A percentile compares a stretch with the other conserved stretches of the same genome.
Evolutionary conservation across 2,888 invertebrate species (phyloP).

Genomic region (Hirtodrosophila trivittata): DNA sequence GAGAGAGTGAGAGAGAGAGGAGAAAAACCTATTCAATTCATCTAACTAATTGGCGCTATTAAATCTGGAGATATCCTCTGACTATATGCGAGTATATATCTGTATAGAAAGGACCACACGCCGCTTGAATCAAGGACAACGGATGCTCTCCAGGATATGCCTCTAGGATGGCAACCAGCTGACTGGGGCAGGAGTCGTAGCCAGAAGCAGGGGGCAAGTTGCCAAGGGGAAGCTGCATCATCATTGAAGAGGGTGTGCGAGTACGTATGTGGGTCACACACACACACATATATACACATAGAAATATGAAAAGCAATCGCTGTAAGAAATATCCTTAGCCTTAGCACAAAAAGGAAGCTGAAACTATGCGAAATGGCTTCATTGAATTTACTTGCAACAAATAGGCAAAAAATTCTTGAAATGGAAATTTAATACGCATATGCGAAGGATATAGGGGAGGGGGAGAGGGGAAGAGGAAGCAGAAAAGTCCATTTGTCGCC

Average conservation of each 20-base stretch:
- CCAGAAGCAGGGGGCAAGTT: conserved; percentile 38
- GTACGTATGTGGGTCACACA: conserved; percentile 60
- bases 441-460: not conserved
- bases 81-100: conserved; percentile 8
- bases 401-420: conserved; percentile 30
- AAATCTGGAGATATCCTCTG: conserved; percentile 49
- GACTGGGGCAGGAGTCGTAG: not conserved
- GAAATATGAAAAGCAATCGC: conserved; percentile 46
- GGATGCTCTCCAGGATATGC: not conserved
- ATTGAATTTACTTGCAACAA: conserved; percentile 55
- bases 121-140: not conserved
- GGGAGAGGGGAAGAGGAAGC: not conserved
- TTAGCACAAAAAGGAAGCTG: conserved; percentile 30
- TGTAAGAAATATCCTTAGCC: conserved; percentile 23
- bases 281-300: conserved; percentile 4
- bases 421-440: conserved; percentile 71
- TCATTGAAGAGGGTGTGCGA: conserved; percentile 3
- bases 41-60: conserved; percentile 74
- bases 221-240: conserved; percentile 68
- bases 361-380: conserved; percentile 65
- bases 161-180: not conserved
- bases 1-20: not conserved
- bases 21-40: conserved; percentile 58
- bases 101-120: not conserved
- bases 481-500: conserved; percentile 54